A percentile compares a stretch with the other conserved stretches of the same genome.
Evolutionary conservation across 2,888 invertebrate species (phyloP).

Genomic region (Ornithoptera alexandrae): DNA sequence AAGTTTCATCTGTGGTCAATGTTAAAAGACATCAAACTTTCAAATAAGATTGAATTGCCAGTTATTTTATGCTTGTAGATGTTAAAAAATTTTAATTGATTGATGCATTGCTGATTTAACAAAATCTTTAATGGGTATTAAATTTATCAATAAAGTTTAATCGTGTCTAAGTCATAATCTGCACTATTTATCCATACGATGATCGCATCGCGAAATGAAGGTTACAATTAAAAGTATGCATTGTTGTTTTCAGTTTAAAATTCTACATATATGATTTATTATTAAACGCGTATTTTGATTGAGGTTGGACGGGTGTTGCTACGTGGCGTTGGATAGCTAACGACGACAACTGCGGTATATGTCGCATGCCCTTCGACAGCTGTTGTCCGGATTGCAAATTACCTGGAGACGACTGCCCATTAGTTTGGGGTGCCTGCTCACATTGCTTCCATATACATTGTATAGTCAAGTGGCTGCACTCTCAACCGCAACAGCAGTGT

Average conservation of each 20-base stretch:
- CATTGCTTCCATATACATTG: conserved; percentile 99
- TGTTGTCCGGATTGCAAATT: conserved; percentile 98
- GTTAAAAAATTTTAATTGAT: no score
- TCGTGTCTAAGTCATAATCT: neutral
- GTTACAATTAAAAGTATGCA: conserved; percentile 82
- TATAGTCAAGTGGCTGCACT: conserved; percentile 99
- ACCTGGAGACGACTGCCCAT: conserved; percentile 98
- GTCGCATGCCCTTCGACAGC: conserved; percentile 99
- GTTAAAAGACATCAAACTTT: no score
- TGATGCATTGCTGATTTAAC: no score
- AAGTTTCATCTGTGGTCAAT: no score
- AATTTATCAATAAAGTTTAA: neutral
- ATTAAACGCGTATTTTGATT: conserved; percentile 15
- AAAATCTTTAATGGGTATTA: no score
- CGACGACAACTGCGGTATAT: conserved; percentile 99
- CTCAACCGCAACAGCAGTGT: conserved; percentile 93
- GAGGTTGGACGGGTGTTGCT: conserved; percentile 96
- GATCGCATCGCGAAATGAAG: conserved; percentile 70
- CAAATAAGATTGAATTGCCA: no score
- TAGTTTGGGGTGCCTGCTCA: conserved; percentile 99
- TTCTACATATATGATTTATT: conserved; percentile 10
- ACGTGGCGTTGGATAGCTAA: conserved; percentile 99
- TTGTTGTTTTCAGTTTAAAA: neutral
- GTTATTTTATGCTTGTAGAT: no score
- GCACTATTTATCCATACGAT: conserved; percentile 1